phyloP scores from a whole-genome alignment of 1,140 invertebrate genomes.

The Caenorhabditis latens region DNA sequence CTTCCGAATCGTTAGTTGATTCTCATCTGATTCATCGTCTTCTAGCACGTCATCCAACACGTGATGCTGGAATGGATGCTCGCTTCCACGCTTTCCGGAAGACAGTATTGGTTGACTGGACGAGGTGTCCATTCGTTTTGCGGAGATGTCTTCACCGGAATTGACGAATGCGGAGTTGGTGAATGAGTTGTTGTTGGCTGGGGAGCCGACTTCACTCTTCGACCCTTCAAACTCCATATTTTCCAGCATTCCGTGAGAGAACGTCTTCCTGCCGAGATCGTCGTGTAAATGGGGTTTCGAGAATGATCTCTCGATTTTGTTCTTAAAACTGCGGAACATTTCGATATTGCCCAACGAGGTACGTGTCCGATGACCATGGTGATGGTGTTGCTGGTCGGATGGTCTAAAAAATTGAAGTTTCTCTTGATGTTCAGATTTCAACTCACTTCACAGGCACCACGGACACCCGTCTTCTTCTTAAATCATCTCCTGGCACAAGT shows the following conservation, averaged over 20 bases:
- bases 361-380: conserved; percentile 11
- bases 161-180: conserved; percentile 44
- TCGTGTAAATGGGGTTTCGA: conserved; percentile 53
- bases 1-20: conserved; percentile 38
- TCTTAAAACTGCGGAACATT: conserved; percentile 61
- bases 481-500: conserved; percentile 37
- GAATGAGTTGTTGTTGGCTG: conserved; percentile 55
- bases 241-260: conserved; percentile 60
- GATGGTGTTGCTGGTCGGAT: conserved; percentile 41
- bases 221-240: conserved; percentile 3
- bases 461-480: conserved; percentile 58
- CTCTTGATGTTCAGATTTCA: background rate
- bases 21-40: conserved; percentile 59
- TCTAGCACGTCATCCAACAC: conserved; percentile 59
- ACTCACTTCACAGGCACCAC: conserved; percentile 63
- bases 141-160: conserved; percentile 23
- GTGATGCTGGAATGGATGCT: conserved; percentile 57
- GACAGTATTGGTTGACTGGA: conserved; percentile 24
- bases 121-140: background rate
- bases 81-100: conserved; percentile 35
- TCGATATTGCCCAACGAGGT: conserved; percentile 59
- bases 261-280: conserved; percentile 49
- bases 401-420: conserved; percentile 34
- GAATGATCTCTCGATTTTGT: conserved; percentile 63
- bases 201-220: background rate